Evolutionary conservation across 2,888 invertebrate species (phyloP).

Genomic region (Lordiphosa andalusiaca): DNA sequence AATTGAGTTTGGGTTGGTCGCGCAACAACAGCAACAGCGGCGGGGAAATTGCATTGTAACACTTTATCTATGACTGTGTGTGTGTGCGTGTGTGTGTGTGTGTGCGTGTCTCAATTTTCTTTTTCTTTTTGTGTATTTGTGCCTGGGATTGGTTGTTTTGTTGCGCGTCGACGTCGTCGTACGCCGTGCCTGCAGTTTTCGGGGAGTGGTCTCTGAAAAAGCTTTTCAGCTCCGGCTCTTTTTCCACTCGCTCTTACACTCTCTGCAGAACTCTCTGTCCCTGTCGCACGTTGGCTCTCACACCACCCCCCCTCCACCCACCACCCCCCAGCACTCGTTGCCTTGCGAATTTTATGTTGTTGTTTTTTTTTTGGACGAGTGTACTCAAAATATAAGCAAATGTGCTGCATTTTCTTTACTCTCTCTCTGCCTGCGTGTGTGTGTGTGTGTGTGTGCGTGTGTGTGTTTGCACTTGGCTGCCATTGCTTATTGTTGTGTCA

Average conservation of each 20-base stretch:
- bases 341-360: not conserved
- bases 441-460: slow-evolving; percentile 35
- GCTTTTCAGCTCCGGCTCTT: slow-evolving; percentile 54
- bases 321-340: slow-evolving; percentile 1
- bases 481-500: slow-evolving; percentile 58
- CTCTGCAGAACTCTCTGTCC: slow-evolving; percentile 2
- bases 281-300: slow-evolving; percentile 10
- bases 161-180: slow-evolving; percentile 57
- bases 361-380: slow-evolving; percentile 19
- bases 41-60: slow-evolving; percentile 73
- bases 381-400: slow-evolving; percentile 33
- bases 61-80: slow-evolving; percentile 45
- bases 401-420: slow-evolving; percentile 15
- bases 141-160: slow-evolving; percentile 72
- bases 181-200: slow-evolving; percentile 61
- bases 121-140: slow-evolving; percentile 63
- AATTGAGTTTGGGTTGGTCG: slow-evolving; percentile 73
- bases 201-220: slow-evolving; percentile 77
- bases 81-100: slow-evolving; percentile 23
- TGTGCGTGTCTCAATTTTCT: slow-evolving; percentile 32
- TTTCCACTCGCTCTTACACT: slow-evolving; percentile 6
- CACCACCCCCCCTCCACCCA: slow-evolving; percentile 11
- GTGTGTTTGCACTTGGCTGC: slow-evolving; percentile 56
- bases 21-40: slow-evolving; percentile 44
- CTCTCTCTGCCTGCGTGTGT: slow-evolving; percentile 35